Conservation (phyloP, 2,797 vertebrate species). For the Arrhamphus sclerolepis region DNA sequence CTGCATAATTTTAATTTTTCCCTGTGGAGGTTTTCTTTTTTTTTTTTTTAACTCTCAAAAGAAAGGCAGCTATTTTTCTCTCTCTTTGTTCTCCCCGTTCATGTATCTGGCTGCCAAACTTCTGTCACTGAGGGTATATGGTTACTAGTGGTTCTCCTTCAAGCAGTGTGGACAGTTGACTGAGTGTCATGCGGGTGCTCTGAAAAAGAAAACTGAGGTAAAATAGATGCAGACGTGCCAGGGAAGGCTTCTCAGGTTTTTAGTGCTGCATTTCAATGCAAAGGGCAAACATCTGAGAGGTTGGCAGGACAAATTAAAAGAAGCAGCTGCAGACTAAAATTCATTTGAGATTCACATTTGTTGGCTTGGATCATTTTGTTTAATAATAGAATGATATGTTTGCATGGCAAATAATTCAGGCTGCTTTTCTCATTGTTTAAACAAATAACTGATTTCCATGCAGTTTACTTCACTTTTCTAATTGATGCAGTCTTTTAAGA, state of each 20-base stretch:
- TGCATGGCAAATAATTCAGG: slow-evolving; percentile 8
- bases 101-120: slow-evolving; percentile 32
- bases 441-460: too few relatives aligned
- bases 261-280: slow-evolving; percentile 15
- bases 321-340: slow-evolving; percentile 45
- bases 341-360: slow-evolving; percentile 32
- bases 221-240: slow-evolving; percentile 40
- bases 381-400: slow-evolving; percentile 18
- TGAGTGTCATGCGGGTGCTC: slow-evolving; percentile 54
- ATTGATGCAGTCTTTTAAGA: not conserved
- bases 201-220: slow-evolving; percentile 37
- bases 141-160: slow-evolving; percentile 57
- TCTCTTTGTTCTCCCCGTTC: slow-evolving; percentile 12
- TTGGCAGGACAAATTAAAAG: slow-evolving; percentile 34
- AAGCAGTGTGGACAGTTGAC: slow-evolving; percentile 48
- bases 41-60: slow-evolving; percentile 20
- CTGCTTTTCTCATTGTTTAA: not conserved
- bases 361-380: slow-evolving; percentile 22
- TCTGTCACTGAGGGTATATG: slow-evolving; percentile 53
- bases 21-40: slow-evolving; percentile 33
- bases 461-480: slow-evolving; percentile 1
- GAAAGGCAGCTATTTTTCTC: slow-evolving; percentile 27
- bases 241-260: slow-evolving; percentile 22
- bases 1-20: slow-evolving; percentile 66
- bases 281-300: slow-evolving; percentile 26